phyloP scores from a whole-genome alignment of 1,140 invertebrate genomes.

The Drosophila truncata region DNA sequence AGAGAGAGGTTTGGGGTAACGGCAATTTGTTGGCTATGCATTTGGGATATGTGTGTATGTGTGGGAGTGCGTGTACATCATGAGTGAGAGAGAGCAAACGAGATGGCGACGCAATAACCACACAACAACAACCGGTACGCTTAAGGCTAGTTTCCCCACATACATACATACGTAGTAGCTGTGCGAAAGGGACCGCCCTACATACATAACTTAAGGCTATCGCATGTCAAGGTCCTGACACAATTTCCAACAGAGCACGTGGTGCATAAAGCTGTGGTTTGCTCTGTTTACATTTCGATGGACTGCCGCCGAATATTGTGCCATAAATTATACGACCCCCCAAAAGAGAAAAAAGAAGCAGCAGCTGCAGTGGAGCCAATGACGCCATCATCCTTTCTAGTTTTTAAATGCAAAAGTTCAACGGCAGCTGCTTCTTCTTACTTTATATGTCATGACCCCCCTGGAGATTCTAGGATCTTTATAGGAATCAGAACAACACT shows the following conservation, averaged over 20 bases:
- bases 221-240: slow-evolving; percentile 75
- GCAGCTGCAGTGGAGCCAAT: slow-evolving; percentile 32
- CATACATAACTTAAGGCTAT: slow-evolving; percentile 62
- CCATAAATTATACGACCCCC: slow-evolving; percentile 36
- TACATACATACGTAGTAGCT: slow-evolving; percentile 5
- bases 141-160: slow-evolving; percentile 48
- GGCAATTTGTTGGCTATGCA: slow-evolving; percentile 48
- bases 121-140: slow-evolving; percentile 58
- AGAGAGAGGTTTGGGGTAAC: slow-evolving; percentile 16
- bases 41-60: slow-evolving; percentile 29
- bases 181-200: slow-evolving; percentile 28
- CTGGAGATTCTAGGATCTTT: slow-evolving; percentile 12
- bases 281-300: slow-evolving; percentile 45
- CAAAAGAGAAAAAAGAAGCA: background rate
- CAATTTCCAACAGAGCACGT: slow-evolving; percentile 62
- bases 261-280: slow-evolving; percentile 29
- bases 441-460: slow-evolving; percentile 8
- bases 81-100: background rate
- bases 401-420: slow-evolving; percentile 18
- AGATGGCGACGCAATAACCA: slow-evolving; percentile 35
- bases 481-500: slow-evolving; percentile 33
- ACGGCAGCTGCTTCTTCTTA: slow-evolving; percentile 19
- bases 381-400: slow-evolving; percentile 21
- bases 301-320: slow-evolving; percentile 40
- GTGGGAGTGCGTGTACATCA: slow-evolving; percentile 5